Conservation (phyloP, 2,797 vertebrate species). For the Notoglanidium macrostoma region DNA sequence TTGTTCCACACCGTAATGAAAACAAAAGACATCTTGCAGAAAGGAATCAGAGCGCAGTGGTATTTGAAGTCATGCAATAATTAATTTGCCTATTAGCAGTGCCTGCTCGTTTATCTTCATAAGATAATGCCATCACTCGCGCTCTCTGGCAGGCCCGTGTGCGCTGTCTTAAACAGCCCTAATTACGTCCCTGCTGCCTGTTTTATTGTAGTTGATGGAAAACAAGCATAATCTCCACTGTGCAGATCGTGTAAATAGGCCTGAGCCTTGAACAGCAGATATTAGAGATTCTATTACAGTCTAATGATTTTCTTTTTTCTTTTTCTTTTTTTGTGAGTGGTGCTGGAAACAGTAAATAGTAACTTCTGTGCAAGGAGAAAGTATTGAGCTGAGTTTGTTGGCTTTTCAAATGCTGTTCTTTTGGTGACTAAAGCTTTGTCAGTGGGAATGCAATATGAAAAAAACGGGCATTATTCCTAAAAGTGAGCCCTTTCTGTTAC, state of each 20-base stretch:
- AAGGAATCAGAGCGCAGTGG: slow-evolving; percentile 65
- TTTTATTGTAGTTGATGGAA: slow-evolving; percentile 67
- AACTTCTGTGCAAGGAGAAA: neutral
- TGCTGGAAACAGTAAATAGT: slow-evolving; percentile 40
- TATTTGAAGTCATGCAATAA: slow-evolving; percentile 74
- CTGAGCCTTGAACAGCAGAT: slow-evolving; percentile 57
- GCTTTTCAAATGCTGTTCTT: slow-evolving; percentile 1
- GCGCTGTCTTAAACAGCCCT: slow-evolving; percentile 61
- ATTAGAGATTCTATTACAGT: slow-evolving; percentile 63
- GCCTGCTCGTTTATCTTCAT: slow-evolving; percentile 73
- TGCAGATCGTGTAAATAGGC: slow-evolving; percentile 64
- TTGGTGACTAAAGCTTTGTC: neutral
- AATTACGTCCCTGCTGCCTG: slow-evolving; percentile 63
- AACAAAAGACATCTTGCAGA: slow-evolving; percentile 64
- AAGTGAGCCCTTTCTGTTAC: neutral
- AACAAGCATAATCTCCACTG: slow-evolving; percentile 66
- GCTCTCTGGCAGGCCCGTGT: slow-evolving; percentile 68
- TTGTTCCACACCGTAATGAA: slow-evolving; percentile 60
- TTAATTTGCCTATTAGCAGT: slow-evolving; percentile 77
- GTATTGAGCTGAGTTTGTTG: neutral
- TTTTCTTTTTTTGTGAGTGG: slow-evolving; percentile 13
- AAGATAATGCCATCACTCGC: slow-evolving; percentile 69
- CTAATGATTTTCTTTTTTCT: slow-evolving; percentile 44
- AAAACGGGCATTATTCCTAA: neutral
- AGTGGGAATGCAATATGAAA: neutral